Evolutionary conservation across 1,140 invertebrate genomes (phyloP).

Genomic region (Heliothis virescens): DNA sequence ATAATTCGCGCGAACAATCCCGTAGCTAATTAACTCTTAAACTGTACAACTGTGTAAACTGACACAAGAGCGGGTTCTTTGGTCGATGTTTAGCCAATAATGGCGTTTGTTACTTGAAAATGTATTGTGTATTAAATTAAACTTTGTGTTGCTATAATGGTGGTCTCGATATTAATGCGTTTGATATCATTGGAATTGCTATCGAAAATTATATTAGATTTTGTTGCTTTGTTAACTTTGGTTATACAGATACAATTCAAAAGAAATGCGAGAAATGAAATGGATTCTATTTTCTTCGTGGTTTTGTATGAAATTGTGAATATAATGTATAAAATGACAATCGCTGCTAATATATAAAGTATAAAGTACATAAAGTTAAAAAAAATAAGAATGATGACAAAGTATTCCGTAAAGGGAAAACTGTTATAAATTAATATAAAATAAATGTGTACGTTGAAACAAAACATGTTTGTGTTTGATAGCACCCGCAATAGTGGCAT

Average conservation of each 20-base stretch:
- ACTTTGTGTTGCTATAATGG: conserved; percentile 56
- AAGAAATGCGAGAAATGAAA: conserved; percentile 15
- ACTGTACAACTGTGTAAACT: too few relatives aligned
- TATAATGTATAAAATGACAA: neutral
- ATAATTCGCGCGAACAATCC: too few relatives aligned
- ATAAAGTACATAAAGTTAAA: too few relatives aligned
- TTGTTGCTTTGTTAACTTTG: conserved; percentile 30
- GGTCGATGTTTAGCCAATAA: conserved; percentile 68
- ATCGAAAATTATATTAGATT: conserved; percentile 44
- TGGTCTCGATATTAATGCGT: conserved; percentile 35
- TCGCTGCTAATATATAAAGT: too few relatives aligned
- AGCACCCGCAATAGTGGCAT: too few relatives aligned
- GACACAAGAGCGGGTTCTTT: conserved; percentile 63
- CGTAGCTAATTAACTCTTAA: too few relatives aligned
- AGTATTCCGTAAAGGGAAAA: too few relatives aligned
- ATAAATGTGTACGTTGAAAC: too few relatives aligned
- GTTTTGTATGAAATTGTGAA: neutral
- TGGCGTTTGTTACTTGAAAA: conserved; percentile 67
- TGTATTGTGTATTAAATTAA: conserved; percentile 65
- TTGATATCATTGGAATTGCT: conserved; percentile 39
- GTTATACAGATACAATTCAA: neutral
- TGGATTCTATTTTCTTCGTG: neutral
- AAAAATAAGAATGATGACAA: too few relatives aligned
- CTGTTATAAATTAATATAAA: too few relatives aligned
- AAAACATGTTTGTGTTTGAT: too few relatives aligned